A percentile compares a stretch with the other conserved stretches of the same genome.
phyloP scores from a whole-genome alignment of 64 coral and sea anemone genomes.

The Acropora yongei region DNA sequence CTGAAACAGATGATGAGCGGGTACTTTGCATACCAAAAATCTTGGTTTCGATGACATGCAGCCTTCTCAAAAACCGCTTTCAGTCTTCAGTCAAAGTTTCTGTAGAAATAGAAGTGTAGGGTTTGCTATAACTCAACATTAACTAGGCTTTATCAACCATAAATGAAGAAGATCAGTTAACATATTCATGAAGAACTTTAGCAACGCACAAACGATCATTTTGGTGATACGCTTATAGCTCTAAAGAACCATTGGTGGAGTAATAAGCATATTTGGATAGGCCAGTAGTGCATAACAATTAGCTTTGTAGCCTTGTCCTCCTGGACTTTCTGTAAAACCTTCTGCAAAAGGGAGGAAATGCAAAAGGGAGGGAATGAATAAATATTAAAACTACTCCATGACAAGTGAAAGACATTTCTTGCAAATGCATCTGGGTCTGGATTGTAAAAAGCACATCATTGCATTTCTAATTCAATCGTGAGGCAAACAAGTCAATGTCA shows the following conservation, averaged over 20 bases:
- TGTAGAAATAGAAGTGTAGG: conserved; percentile 31
- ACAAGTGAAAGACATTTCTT: too few species aligned
- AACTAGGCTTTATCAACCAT: neutral
- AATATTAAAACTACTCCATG: too few species aligned
- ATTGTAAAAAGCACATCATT: too few species aligned
- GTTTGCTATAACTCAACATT: conserved; percentile 33
- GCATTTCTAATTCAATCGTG: neutral
- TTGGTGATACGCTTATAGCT: neutral
- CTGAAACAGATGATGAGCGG: conserved; percentile 51
- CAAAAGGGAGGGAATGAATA: too few species aligned
- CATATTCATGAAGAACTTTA: conserved; percentile 5
- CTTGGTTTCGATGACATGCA: conserved; percentile 3
- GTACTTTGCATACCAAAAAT: conserved; percentile 45
- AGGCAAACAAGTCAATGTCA: neutral
- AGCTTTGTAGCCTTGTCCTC: too few species aligned
- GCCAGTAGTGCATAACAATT: neutral
- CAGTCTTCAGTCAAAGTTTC: conserved; percentile 19
- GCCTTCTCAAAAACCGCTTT: neutral
- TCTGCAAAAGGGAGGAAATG: too few species aligned
- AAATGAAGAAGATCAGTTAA: neutral
- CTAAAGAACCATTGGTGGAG: neutral
- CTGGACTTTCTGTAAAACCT: too few species aligned
- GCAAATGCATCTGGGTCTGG: too few species aligned
- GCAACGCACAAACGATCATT: conserved; percentile 1
- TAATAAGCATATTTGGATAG: neutral